phyloP scores from a whole-genome alignment of 2,113 vertebrate species.

The Alosa alosa region DNA sequence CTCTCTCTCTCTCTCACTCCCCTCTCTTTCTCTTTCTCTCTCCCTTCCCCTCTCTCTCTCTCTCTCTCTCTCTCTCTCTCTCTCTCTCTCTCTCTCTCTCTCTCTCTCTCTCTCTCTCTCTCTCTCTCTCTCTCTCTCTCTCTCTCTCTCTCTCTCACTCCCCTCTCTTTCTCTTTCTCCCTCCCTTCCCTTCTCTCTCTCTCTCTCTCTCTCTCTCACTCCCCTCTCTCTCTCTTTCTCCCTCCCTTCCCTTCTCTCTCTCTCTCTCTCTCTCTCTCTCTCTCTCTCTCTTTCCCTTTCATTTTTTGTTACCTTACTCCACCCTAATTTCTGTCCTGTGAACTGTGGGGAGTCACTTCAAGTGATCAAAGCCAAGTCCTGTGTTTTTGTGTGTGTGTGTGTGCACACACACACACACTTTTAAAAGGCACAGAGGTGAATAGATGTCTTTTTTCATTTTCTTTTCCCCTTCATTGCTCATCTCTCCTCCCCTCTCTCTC shows the following conservation, averaged over 20 bases:
- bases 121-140: slow-evolving; percentile 15
- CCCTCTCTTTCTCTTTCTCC: slow-evolving; percentile 23
- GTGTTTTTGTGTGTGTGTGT: neutral
- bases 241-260: too few species aligned
- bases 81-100: slow-evolving; percentile 5
- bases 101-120: slow-evolving; percentile 39
- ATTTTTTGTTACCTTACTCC: neutral
- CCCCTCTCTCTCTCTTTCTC: slow-evolving; percentile 27
- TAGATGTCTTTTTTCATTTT: too few species aligned
- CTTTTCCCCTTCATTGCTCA: too few species aligned
- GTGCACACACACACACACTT: too few species aligned
- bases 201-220: neutral
- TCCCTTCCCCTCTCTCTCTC: neutral
- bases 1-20: slow-evolving; percentile 45
- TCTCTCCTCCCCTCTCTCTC: neutral
- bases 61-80: slow-evolving; percentile 44
- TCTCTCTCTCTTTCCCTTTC: slow-evolving; percentile 39
- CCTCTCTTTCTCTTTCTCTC: too few species aligned
- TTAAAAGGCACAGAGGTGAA: too few species aligned
- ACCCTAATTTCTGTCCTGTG: slow-evolving; percentile 26
- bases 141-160: slow-evolving; percentile 37
- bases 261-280: slow-evolving; percentile 22
- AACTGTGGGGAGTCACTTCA: slow-evolving; percentile 61
- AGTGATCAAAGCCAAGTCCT: slow-evolving; percentile 56
- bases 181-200: too few species aligned